These are phyloP conservation scores for Scarus forsteni DNA, from an alignment of 2,797 vertebrate species.

Conservation along the genomic window DNA sequence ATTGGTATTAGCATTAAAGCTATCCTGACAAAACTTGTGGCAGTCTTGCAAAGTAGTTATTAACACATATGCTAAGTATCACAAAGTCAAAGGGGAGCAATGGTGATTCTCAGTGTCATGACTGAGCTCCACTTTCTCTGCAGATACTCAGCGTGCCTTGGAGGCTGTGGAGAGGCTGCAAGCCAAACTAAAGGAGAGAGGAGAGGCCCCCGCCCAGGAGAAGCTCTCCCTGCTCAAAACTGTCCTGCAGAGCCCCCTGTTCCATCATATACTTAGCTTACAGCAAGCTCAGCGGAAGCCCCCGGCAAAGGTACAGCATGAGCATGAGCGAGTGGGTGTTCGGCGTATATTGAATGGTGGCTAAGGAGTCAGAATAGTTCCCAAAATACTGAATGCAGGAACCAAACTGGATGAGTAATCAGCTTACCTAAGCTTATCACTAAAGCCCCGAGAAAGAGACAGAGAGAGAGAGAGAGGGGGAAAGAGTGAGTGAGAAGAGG, in stretches of 20 bases:
- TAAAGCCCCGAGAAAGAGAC: conserved; percentile 71
- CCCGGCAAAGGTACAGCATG: conserved; percentile 67
- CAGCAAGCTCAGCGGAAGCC: conserved; percentile 88
- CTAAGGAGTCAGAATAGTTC: conserved; percentile 63
- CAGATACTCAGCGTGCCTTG: conserved; percentile 91
- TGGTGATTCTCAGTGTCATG: conserved; percentile 24
- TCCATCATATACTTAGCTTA: conserved; percentile 93
- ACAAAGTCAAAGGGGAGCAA: conserved; percentile 10
- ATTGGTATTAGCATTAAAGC: conserved; percentile 22
- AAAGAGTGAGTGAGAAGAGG: not conserved
- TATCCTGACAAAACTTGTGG: conserved; percentile 21
- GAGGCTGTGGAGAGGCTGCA: conserved; percentile 94
- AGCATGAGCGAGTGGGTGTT: conserved; percentile 59
- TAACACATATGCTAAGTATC: conserved; percentile 6
- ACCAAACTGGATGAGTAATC: conserved; percentile 83
- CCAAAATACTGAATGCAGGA: conserved; percentile 77
- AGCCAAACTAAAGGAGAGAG: conserved; percentile 90
- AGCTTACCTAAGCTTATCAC: conserved; percentile 83
- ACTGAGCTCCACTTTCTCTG: conserved; percentile 33
- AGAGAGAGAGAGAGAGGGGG: conserved; percentile 20
- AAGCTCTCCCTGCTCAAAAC: conserved; percentile 91
- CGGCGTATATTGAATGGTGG: conserved; percentile 63
- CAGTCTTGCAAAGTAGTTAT: conserved; percentile 21
- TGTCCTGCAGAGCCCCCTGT: conserved; percentile 95
- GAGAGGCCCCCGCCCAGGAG: conserved; percentile 90